Evolutionary conservation across 2,888 invertebrate species (phyloP), one percentile per base, ranked within the genome.

Genomic region (Neoaliturus tenellus): DNA sequence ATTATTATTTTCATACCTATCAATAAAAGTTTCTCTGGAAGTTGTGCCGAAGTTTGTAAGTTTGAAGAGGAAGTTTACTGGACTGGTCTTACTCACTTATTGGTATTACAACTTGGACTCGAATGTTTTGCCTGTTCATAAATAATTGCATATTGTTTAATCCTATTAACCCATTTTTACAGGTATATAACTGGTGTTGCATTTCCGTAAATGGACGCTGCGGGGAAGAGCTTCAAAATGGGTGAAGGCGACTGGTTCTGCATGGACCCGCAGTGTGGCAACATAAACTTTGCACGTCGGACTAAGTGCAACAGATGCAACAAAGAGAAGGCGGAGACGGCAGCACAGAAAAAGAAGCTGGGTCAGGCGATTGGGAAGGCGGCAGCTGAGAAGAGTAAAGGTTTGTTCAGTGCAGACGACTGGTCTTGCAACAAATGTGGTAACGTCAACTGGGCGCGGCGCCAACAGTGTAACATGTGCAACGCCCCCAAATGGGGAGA

Each of bases 361-460:
- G 97, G 98, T 0, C 97, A 97, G 85, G 99, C 99, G 92, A 99
- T 99, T 88, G 99, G 99, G 3, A 99, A 99, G 92, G 97, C 96
- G 28, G 98, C 98, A 44, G 99, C 99, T 0, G 99, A 99, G 90
- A 99, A 99, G 91, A 98, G 98, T 89, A 95, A 98, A 88, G 98
- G 98, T n/a, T 92, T 98, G 85, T 95, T 96, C 90, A 98, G 98
- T 91, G 99, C 99, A 48, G 99, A 99, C 90, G 99, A 99, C 91
- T 99, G 99, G 99, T 98, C 98, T 90, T 99, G 99, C 91, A 98
- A 97, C 91, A 99, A 99, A 92, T 99, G 99, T 92, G 99, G 99
- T n/a, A 99, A 99, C 91, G 99, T 99, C 14, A 99, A 99, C 91
- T 98, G 98, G 99, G 99, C 99, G 31, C 93, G 98, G 86, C 93